phyloP scores from a whole-genome alignment of 2,888 invertebrate species.

The Orthosia incerta region DNA sequence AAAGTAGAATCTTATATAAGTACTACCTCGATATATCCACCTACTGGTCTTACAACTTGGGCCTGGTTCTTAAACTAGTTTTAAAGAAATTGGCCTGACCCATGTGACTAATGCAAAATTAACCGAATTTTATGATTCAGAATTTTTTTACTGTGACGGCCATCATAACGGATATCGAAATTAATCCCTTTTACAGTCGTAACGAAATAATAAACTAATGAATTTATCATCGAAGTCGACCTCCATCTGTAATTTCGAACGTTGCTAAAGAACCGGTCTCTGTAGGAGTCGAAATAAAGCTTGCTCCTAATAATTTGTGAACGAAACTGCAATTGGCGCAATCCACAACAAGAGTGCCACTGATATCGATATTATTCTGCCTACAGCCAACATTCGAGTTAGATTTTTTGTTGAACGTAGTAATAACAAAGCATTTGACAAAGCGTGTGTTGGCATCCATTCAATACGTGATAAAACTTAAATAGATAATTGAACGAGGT shows the following conservation, averaged over 20 bases:
- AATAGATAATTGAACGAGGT: constrained; percentile 41
- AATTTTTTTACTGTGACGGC: constrained; percentile 1
- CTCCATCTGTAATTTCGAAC: constrained; percentile 74
- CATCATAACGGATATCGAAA: constrained; percentile 32
- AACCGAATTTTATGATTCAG: constrained; percentile 37
- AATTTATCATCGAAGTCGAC: constrained; percentile 71
- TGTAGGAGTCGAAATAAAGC: constrained; percentile 73
- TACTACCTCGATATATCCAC: constrained; percentile 22
- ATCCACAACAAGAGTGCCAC: constrained; percentile 27
- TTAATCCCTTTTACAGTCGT: constrained; percentile 33
- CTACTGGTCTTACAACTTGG: constrained; percentile 24
- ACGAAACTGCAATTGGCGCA: constrained; percentile 61
- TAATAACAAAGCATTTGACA: constrained; percentile 37
- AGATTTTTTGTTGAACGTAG: constrained; percentile 17
- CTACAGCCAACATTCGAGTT: constrained; percentile 19
- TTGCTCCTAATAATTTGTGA: constrained; percentile 62
- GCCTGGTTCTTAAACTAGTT: constrained; percentile 32
- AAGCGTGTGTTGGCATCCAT: constrained; percentile 50
- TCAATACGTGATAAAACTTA: constrained; percentile 54
- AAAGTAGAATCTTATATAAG: constrained; percentile 48
- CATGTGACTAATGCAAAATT: constrained; percentile 34
- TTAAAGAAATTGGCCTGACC: constrained; percentile 7
- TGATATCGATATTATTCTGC: constrained; percentile 37
- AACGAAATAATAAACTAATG: constrained; percentile 56
- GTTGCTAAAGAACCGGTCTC: constrained; percentile 78